Base-by-base conservation (phyloP, 2,888 invertebrate species). In the Machimus atricapillus region DNA sequence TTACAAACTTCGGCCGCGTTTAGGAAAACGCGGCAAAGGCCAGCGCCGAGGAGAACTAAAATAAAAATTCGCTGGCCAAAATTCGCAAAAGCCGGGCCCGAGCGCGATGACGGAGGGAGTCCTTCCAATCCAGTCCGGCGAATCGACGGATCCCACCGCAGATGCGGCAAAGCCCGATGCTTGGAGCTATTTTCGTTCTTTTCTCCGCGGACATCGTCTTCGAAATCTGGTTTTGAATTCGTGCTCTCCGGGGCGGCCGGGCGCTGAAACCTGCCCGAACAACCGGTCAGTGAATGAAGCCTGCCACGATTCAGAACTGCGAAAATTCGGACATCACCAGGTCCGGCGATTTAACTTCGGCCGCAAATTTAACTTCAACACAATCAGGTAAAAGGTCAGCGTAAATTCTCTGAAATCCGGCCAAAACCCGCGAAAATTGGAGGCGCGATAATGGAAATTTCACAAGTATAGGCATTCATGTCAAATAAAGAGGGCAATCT, bases 181-280 rank as follows among this genome's bases (percentile, higher is more conserved):
- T 56, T 58, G 23, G 34, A 82, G 58, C 82, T 66, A 52, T 82
- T 82, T 82, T 82, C 34, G 19, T 66, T 82, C 58, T 82, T 58
- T 58, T 12, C 82, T 6, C 66, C 34, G 46, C 27, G 19, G 66
- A 8, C 27, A 9, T 66, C 58, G 34, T 37, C 7, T 81, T 46
- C 1, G 58, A 58, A 40, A 66, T 82, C 82, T 82, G 82, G 82
- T 82, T 82, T 46, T 82, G 4, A 4, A 66, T 82, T 82, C 40
- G 66, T 66, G 58, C 37, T 82, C 66, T 58, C 37, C 58, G 31
- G 14, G 37, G 37, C 19, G 37, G 43, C 66, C 56, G 37, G 58
- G 37, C 34, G n/a, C n/a, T 52, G 52, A 34, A 66, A 82, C 82
- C 82, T 23, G 52, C 37, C 58, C 19, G 37, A 37, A 27, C 82